A percentile compares a stretch with the other conserved stretches of the same genome.
Conservation (phyloP, 2,888 invertebrate genomes). For the Drosophila mimica region DNA sequence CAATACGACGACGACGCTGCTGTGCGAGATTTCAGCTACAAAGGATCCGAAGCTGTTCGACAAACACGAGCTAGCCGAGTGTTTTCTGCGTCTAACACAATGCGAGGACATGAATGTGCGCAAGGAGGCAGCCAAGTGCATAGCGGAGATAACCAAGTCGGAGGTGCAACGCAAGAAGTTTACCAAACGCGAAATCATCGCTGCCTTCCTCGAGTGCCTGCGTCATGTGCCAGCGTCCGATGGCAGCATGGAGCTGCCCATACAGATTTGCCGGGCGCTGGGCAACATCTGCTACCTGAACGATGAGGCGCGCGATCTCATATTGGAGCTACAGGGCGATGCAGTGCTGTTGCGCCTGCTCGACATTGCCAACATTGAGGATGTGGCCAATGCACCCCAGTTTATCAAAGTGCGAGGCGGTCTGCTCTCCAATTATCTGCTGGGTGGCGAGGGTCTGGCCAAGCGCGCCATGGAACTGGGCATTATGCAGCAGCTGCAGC, state of each 20-base stretch:
- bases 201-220: constrained; percentile 87
- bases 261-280: constrained; percentile 92
- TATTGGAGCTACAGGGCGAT: constrained; percentile 86
- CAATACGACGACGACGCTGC: constrained; percentile 74
- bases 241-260: constrained; percentile 86
- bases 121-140: constrained; percentile 88
- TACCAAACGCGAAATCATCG: constrained; percentile 87
- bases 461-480: constrained; percentile 87
- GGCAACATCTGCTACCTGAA: constrained; percentile 96
- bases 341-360: constrained; percentile 85
- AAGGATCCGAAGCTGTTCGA: constrained; percentile 84
- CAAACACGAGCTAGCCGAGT: constrained; percentile 83
- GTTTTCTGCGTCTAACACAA: constrained; percentile 81
- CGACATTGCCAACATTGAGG: constrained; percentile 75
- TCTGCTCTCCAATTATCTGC: constrained; percentile 91
- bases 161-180: constrained; percentile 90
- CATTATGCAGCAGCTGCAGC: constrained; percentile 86
- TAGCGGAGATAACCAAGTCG: constrained; percentile 93
- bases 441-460: constrained; percentile 89
- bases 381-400: constrained; percentile 84
- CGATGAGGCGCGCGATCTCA: constrained; percentile 88
- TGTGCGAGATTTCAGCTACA: constrained; percentile 83
- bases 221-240: constrained; percentile 74
- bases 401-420: constrained; percentile 90
- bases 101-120: constrained; percentile 86